A percentile compares a stretch with the other conserved stretches of the same genome.
These are phyloP conservation scores for Chinchilla lanigera DNA, from an alignment of 2,113 vertebrate genomes.

Conservation along the genomic window DNA sequence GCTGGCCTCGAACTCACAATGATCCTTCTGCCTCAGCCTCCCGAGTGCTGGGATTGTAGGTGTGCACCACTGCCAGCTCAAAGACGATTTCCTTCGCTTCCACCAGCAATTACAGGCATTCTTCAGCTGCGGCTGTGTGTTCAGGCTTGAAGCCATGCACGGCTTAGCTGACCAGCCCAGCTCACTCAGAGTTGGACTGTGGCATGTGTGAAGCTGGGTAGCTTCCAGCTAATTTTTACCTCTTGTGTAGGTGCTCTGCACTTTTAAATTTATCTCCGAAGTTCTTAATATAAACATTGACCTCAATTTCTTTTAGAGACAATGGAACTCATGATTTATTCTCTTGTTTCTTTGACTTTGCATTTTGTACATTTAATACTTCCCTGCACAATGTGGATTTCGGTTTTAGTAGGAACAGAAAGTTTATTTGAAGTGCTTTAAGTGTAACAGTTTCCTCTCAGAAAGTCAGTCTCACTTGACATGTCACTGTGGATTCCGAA, in stretches of 20 bases:
- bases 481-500: neutral
- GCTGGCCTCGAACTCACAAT: too few relatives aligned
- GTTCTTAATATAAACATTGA: constrained; percentile 5
- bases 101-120: neutral
- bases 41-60: too few relatives aligned
- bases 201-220: neutral
- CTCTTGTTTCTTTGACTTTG: neutral
- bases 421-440: neutral
- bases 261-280: constrained; percentile 58
- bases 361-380: neutral
- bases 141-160: neutral
- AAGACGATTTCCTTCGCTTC: neutral
- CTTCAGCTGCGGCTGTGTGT: neutral
- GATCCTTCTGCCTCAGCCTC: too few relatives aligned
- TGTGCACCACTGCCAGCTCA: neutral
- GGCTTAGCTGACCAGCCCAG: neutral
- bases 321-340: neutral
- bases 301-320: constrained; percentile 13
- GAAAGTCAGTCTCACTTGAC: neutral
- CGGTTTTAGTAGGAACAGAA: constrained; percentile 8
- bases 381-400: constrained; percentile 36
- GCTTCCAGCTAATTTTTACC: neutral
- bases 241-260: neutral
- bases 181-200: neutral
- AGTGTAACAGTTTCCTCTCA: neutral